These are phyloP conservation scores for Bombyx mandarina DNA, from an alignment of 1,140 invertebrate species.

Conservation along the genomic window DNA sequence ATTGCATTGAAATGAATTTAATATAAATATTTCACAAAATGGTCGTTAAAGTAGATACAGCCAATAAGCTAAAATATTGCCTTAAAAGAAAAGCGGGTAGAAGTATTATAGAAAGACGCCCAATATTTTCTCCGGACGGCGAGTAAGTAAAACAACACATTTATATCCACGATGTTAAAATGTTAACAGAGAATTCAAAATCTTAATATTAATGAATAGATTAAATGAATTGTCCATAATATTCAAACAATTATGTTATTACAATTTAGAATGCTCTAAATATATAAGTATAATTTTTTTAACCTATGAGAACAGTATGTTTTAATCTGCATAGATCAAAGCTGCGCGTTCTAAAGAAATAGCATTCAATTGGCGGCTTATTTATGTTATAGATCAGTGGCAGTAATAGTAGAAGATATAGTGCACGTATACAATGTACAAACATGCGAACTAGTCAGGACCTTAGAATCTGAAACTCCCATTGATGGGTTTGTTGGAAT, in stretches of 20 bases:
- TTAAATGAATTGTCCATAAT: no score
- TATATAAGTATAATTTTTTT: no score
- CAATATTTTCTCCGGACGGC: constrained; percentile 63
- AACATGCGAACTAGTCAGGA: constrained; percentile 53
- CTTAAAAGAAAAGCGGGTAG: constrained; percentile 58
- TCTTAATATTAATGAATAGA: no score
- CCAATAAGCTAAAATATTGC: constrained; percentile 33
- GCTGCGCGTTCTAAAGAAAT: constrained; percentile 33
- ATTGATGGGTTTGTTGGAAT: constrained; percentile 36
- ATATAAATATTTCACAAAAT: constrained; percentile 23
- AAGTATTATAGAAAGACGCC: constrained; percentile 61
- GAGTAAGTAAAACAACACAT: constrained; percentile 38
- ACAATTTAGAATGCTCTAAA: no score
- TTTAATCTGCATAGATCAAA: no score
- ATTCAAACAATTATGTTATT: no score
- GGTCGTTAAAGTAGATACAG: constrained; percentile 34
- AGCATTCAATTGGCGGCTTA: constrained; percentile 11
- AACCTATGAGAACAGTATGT: no score
- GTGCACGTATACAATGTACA: constrained; percentile 56
- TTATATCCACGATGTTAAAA: neutral
- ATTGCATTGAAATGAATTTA: no score
- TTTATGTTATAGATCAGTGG: constrained; percentile 42
- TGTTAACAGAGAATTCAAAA: no score
- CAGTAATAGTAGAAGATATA: constrained; percentile 55
- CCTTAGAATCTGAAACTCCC: constrained; percentile 40